Evolutionary conservation across 2,113 vertebrate species (phyloP).

Genomic region (Sylvietta virens): DNA sequence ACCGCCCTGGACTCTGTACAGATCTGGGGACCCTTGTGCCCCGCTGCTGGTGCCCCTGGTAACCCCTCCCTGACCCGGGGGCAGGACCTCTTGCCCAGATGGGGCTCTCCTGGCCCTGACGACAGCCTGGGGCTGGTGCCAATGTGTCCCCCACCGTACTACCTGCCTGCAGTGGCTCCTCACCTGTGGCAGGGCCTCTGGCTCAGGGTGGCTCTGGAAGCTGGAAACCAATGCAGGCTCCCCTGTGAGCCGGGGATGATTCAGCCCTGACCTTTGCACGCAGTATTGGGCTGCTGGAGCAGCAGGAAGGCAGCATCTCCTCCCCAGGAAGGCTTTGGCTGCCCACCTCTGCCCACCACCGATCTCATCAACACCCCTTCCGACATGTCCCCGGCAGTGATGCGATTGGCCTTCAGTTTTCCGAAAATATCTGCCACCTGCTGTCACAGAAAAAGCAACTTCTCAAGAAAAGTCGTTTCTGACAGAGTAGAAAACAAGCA

Average conservation of each 20-base stretch:
- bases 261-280: neutral
- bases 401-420: neutral
- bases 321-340: neutral
- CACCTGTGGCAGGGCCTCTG: neutral
- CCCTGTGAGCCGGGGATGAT: neutral
- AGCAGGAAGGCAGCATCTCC: neutral
- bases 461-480: neutral
- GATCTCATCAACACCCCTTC: neutral
- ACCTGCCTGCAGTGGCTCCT: neutral
- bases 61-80: fast-evolving
- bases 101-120: neutral
- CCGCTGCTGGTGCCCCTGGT: fast-evolving
- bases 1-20: fast-evolving
- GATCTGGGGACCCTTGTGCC: fast-evolving
- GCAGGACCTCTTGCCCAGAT: fast-evolving
- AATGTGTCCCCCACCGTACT: fast-evolving
- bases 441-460: neutral
- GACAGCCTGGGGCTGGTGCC: neutral
- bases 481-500: neutral
- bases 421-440: neutral
- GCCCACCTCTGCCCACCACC: neutral
- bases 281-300: neutral
- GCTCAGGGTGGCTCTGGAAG: neutral
- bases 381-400: neutral
- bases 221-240: neutral